Conservation (phyloP, 2,797 vertebrate genomes). For the Yasuhikotakia modesta region DNA sequence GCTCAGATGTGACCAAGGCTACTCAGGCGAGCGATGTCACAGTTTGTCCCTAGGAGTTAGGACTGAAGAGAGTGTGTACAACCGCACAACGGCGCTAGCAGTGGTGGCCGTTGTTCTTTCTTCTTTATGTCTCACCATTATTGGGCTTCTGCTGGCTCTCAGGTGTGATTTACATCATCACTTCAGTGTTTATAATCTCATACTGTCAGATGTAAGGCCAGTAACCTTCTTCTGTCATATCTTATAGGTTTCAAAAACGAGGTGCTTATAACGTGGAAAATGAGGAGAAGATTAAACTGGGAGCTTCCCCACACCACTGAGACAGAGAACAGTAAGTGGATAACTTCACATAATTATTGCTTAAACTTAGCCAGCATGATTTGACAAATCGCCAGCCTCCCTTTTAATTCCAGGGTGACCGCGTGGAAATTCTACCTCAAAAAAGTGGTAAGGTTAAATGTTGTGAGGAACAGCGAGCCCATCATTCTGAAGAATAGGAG, state of each 20-base stretch:
- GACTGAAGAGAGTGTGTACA: slow-evolving; percentile 76
- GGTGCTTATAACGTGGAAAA: slow-evolving; percentile 94
- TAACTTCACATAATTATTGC: slow-evolving; percentile 15
- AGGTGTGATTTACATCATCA: slow-evolving; percentile 75
- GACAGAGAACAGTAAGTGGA: slow-evolving; percentile 73
- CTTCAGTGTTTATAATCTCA: background rate
- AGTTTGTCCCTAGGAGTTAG: slow-evolving; percentile 80
- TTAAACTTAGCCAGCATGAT: slow-evolving; percentile 14
- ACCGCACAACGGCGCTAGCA: slow-evolving; percentile 89
- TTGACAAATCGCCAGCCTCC: slow-evolving; percentile 4
- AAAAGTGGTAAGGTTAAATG: slow-evolving; percentile 66
- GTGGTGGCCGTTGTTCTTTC: slow-evolving; percentile 92
- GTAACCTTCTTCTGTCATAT: slow-evolving; percentile 33
- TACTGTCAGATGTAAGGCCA: background rate
- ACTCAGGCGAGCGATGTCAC: slow-evolving; percentile 88
- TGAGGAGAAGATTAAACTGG: slow-evolving; percentile 96
- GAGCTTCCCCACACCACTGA: slow-evolving; percentile 88
- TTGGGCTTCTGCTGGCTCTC: slow-evolving; percentile 88
- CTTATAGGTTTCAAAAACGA: slow-evolving; percentile 90
- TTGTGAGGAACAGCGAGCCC: slow-evolving; percentile 62
- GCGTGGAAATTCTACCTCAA: slow-evolving; percentile 82
- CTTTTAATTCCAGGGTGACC: slow-evolving; percentile 64
- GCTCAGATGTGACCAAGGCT: slow-evolving; percentile 84
- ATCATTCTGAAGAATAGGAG: slow-evolving; percentile 64
- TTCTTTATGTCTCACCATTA: slow-evolving; percentile 90